Evolutionary conservation across 2,113 vertebrate species (phyloP).

Genomic region (Struthidea cinerea): DNA sequence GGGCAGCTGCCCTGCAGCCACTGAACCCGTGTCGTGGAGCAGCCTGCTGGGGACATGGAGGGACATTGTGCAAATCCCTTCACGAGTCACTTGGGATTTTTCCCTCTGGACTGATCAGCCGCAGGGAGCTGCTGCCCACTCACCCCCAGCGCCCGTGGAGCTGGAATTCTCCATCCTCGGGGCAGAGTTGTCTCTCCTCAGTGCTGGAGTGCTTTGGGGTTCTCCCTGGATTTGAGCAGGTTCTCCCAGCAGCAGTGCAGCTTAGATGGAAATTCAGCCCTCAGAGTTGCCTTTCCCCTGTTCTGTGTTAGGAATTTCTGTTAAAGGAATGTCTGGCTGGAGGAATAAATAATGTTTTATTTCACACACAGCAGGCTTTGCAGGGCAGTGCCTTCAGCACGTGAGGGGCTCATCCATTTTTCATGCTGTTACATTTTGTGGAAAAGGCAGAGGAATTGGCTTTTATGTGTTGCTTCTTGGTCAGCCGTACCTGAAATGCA

Average conservation of each 20-base stretch:
- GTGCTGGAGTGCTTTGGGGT: neutral
- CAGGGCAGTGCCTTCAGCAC: neutral
- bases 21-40: neutral
- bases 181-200: neutral
- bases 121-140: neutral
- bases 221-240: neutral
- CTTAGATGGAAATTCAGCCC: neutral
- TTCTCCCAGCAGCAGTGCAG: neutral
- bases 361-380: neutral
- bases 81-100: neutral
- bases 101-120: neutral
- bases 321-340: neutral
- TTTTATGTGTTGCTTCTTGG: neutral
- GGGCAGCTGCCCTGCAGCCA: slow-evolving; percentile 10
- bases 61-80: slow-evolving; percentile 15
- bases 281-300: neutral
- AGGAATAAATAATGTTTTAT: neutral
- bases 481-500: neutral
- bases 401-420: neutral
- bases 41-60: neutral
- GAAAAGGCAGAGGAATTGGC: neutral
- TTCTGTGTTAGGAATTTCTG: neutral
- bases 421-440: neutral
- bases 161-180: neutral
- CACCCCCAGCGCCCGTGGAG: neutral